Base-by-base conservation (phyloP, 1,140 invertebrate species). In the Dolichoris vasculosae region DNA sequence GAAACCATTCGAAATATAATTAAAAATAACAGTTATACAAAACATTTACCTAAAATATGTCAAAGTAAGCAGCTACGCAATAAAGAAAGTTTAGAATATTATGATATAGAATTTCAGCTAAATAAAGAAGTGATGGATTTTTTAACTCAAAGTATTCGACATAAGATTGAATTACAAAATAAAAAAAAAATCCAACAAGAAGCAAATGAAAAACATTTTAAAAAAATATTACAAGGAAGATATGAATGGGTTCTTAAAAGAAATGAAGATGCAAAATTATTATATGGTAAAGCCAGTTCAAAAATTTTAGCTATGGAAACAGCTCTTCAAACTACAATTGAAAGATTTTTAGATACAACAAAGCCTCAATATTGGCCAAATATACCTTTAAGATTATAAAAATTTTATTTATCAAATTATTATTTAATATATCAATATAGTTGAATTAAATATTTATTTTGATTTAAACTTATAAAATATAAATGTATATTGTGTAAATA, bases 221-320 rank as follows among this genome's bases (percentile, higher is more conserved):
- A 81, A 48, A 30, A 17, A 30, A 26, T 46, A 0, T n/a, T 86
- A 3, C 67, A 89, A 38, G 83, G 81, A 30, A 86, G 87, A 13
- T 86, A 87, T 40, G 83, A 84, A 85, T 93, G 86, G 88, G 79
- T 87, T 23, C 77, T 48, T 83, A 90, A 90, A 87, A 93, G 89
- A 77, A 88, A 89, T 26, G 89, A 93, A 80, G 90, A 92, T 86
- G 93, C 94, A 38, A 90, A 93, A 87, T 89, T 94, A 75, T 89
- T 96, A 4, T 96, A 96, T 90, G 95, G 95, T 4, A 90, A 94
- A 38, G 93, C 92, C 26, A 94, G 95, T 89, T 92, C 95, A n/a
- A 95, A 94, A 90, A 96, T 97, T 89, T 94, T 95, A 87, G 96
- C 95, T 4, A 95, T 97, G 94, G 96, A 97, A 93, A 96, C 95